Evolutionary conservation across 2,888 invertebrate species (phyloP).

Genomic region (Idaea straminata): DNA sequence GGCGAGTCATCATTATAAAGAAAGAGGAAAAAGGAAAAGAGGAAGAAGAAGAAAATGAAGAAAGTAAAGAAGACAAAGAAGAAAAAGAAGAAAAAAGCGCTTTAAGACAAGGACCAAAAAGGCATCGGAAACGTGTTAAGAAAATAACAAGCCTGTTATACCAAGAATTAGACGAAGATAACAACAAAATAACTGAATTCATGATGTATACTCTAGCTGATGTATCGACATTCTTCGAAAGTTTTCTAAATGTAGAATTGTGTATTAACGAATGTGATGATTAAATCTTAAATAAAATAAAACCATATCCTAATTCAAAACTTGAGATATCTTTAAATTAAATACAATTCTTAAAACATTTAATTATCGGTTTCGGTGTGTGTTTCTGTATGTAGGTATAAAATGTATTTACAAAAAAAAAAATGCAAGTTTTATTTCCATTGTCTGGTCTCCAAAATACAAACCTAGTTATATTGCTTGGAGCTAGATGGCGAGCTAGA

Average conservation of each 20-base stretch:
- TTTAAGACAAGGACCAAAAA: neutral
- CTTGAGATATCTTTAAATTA: no score
- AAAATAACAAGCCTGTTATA: conserved; percentile 40
- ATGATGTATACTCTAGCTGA: conserved; percentile 49
- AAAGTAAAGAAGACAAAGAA: neutral
- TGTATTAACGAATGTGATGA: conserved; percentile 39
- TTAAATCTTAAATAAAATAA: neutral
- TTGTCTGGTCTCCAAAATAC: no score
- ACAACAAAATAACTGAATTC: conserved; percentile 31
- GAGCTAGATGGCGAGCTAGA: no score
- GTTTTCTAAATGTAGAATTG: conserved; percentile 43
- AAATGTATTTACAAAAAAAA: no score
- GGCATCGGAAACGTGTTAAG: neutral
- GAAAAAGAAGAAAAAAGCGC: neutral
- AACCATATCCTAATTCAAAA: no score
- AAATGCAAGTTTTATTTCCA: no score
- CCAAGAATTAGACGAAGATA: conserved; percentile 42
- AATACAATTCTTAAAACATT: no score
- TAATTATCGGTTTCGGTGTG: no score
- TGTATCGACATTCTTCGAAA: conserved; percentile 47
- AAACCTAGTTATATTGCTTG: no score
- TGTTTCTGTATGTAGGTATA: no score
- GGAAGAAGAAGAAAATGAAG: no score
- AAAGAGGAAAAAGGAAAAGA: neutral
- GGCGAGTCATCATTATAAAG: neutral